These are phyloP conservation scores for Ophion ventricosus DNA, from an alignment of 2,888 invertebrate genomes.

Conservation along the genomic window DNA sequence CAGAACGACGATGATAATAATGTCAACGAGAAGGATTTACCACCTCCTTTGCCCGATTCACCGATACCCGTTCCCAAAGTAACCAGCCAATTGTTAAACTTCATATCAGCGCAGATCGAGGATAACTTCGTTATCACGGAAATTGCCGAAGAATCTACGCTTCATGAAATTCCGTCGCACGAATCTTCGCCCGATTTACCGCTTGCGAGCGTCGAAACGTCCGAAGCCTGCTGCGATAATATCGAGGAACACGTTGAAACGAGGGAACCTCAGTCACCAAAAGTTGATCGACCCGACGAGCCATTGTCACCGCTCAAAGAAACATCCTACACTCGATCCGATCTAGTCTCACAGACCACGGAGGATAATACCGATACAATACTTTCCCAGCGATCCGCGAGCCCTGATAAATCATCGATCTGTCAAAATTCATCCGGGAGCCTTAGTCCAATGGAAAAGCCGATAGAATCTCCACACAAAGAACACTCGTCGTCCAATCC, in stretches of 20 bases:
- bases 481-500: constrained; percentile 20
- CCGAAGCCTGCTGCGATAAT: constrained; percentile 16
- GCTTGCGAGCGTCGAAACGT: neutral
- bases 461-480: constrained; percentile 19
- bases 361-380: constrained; percentile 40
- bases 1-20: constrained; percentile 31
- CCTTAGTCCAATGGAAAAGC: constrained; percentile 15
- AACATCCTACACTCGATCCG: constrained; percentile 20
- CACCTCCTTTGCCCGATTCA: constrained; percentile 73
- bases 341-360: constrained; percentile 6
- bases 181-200: neutral
- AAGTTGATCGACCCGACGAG: constrained; percentile 38
- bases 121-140: constrained; percentile 64
- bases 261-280: neutral
- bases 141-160: constrained; percentile 64
- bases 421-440: constrained; percentile 7
- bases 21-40: constrained; percentile 68
- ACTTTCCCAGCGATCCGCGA: constrained; percentile 31
- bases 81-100: constrained; percentile 65
- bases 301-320: constrained; percentile 16
- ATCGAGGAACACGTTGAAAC: constrained; percentile 27
- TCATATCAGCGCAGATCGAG: constrained; percentile 68
- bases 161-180: constrained; percentile 1
- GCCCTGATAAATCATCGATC: constrained; percentile 15
- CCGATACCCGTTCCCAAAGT: constrained; percentile 72